Percentiles rank a stretch among this genome's conserved stretches.
phyloP scores from a whole-genome alignment of 2,888 invertebrate genomes.

The Meliscaeva auricollis region DNA sequence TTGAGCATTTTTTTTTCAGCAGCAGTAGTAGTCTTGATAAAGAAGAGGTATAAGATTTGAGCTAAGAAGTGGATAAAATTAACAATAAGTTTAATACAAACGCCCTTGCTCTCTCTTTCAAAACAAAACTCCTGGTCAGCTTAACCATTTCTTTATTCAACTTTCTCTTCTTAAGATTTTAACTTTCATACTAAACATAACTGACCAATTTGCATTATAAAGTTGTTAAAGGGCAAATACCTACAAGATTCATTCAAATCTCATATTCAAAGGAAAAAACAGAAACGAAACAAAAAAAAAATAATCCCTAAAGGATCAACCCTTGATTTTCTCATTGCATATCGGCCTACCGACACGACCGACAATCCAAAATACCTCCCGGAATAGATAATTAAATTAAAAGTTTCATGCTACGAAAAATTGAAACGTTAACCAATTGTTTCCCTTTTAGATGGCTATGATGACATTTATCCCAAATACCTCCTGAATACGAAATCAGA shows the following conservation, averaged over 20 bases:
- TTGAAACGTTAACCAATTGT: constrained; percentile 75
- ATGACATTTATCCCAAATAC: constrained; percentile 76
- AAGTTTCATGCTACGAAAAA: constrained; percentile 59
- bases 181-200: not conserved
- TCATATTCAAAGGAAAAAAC: constrained; percentile 23
- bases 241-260: constrained; percentile 28
- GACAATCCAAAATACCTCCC: constrained; percentile 21
- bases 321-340: constrained; percentile 24
- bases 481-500: constrained; percentile 74
- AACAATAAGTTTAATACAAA: too few species aligned
- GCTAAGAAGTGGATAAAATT: too few species aligned
- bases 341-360: not conserved
- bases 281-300: not conserved
- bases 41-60: too few species aligned
- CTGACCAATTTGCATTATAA: constrained; percentile 31
- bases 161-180: not conserved
- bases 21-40: too few species aligned
- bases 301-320: constrained; percentile 23
- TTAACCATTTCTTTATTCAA: too few species aligned
- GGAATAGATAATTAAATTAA: constrained; percentile 70
- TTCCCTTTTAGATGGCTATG: constrained; percentile 71
- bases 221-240: constrained; percentile 4
- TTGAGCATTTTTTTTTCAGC: too few species aligned
- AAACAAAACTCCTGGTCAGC: not conserved
- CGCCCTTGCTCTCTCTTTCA: too few species aligned